Percentiles rank a stretch among this genome's conserved stretches.
These are phyloP conservation scores for Semaprochilodus insignis DNA, from an alignment of 2,797 vertebrate species.

Conservation along the genomic window DNA sequence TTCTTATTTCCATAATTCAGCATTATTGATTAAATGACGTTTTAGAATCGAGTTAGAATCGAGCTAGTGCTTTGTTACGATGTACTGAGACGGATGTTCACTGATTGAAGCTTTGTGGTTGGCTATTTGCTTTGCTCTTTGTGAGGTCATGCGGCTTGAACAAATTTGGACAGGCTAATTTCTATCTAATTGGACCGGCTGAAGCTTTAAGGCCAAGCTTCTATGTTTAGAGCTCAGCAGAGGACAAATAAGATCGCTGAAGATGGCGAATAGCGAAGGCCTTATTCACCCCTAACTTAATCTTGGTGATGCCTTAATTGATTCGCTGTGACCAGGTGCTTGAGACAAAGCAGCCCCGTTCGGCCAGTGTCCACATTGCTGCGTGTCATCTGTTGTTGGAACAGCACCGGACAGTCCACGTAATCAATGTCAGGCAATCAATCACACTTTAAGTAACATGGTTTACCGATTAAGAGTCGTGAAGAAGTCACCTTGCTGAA, in stretches of 20 bases:
- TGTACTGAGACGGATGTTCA: neutral
- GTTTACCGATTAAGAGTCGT: neutral
- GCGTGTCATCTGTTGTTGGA: neutral
- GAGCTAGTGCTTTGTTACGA: no score
- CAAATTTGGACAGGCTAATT: neutral
- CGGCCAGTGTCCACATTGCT: neutral
- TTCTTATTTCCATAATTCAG: no score
- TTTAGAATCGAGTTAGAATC: no score
- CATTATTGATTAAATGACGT: no score
- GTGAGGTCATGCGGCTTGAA: neutral
- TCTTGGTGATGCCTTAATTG: neutral
- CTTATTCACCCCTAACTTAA: conserved; percentile 4
- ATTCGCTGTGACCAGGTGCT: conserved; percentile 12
- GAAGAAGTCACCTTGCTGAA: neutral
- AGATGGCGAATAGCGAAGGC: neutral
- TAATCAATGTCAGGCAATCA: neutral
- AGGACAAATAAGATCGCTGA: conserved; percentile 9
- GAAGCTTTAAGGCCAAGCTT: conserved; percentile 10
- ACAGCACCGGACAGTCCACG: neutral
- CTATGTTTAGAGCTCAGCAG: neutral
- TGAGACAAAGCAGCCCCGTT: conserved; percentile 1
- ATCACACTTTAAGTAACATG: neutral
- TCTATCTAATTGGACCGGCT: neutral
- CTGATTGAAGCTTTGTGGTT: neutral
- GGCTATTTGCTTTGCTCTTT: neutral